Percentiles rank a stretch among this genome's conserved stretches.
phyloP scores from a whole-genome alignment of 2,113 vertebrate genomes.

The Oryzias celebensis region DNA sequence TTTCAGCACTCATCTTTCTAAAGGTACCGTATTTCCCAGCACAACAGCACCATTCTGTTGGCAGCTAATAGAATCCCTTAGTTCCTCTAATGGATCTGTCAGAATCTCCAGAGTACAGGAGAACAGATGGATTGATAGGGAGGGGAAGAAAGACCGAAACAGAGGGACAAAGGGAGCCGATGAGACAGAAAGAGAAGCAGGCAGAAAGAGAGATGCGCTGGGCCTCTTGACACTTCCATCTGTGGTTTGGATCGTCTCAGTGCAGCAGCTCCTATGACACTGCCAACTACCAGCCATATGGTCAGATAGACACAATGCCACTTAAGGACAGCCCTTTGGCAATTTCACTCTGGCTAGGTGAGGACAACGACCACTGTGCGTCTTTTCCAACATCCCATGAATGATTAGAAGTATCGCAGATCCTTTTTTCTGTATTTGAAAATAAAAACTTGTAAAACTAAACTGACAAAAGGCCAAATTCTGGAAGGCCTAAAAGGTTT shows the following conservation, averaged over 20 bases:
- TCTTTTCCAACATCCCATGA: not conserved
- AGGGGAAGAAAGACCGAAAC: constrained; percentile 21
- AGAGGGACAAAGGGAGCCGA: constrained; percentile 38
- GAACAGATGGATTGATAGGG: constrained; percentile 61
- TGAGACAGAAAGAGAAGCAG: constrained; percentile 3
- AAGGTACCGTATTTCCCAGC: constrained; percentile 45
- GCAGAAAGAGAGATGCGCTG: not conserved
- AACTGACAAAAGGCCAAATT: not conserved
- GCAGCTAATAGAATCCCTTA: constrained; percentile 70
- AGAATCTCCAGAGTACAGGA: constrained; percentile 57
- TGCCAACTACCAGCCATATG: constrained; percentile 42
- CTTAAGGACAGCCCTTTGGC: constrained; percentile 29
- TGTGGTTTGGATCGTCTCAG: constrained; percentile 32
- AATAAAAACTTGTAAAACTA: not conserved
- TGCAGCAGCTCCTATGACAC: constrained; percentile 38
- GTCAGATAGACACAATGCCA: constrained; percentile 21
- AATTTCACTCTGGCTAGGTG: constrained; percentile 20
- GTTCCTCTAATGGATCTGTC: constrained; percentile 70
- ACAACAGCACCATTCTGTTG: constrained; percentile 63
- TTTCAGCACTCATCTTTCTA: constrained; percentile 59
- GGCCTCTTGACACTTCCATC: constrained; percentile 35
- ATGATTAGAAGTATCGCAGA: not conserved
- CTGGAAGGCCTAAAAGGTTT: not conserved
- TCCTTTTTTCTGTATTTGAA: not conserved
- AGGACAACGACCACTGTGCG: constrained; percentile 12